Conservation (phyloP, 2,113 vertebrate genomes). For the Brachypteracias leptosomus region DNA sequence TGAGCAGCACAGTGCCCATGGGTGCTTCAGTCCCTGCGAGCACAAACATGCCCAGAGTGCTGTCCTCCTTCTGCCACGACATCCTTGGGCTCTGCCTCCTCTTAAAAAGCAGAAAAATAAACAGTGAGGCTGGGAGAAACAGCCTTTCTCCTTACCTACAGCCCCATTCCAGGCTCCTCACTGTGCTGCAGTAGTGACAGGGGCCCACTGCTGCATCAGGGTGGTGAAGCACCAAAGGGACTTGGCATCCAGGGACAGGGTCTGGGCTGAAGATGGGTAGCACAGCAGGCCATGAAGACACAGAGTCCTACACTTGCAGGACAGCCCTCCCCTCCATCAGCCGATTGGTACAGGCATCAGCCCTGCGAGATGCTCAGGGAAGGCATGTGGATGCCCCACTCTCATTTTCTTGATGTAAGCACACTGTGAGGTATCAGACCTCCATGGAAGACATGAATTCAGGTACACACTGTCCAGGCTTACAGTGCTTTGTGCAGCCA, state of each 20-base stretch:
- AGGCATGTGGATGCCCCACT: not conserved
- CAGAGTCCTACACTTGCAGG: accelerated
- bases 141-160: not conserved
- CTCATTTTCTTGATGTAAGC: not conserved
- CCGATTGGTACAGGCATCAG: not conserved
- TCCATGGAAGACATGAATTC: accelerated
- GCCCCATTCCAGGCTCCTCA: not conserved
- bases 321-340: not conserved
- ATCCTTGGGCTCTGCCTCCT: not conserved
- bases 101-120: not conserved
- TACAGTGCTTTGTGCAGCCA: not conserved
- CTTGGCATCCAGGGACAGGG: not conserved
- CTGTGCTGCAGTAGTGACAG: not conserved
- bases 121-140: not conserved
- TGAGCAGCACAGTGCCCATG: not conserved
- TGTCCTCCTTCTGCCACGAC: not conserved
- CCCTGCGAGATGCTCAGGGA: not conserved
- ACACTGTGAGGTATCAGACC: not conserved
- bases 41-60: not conserved
- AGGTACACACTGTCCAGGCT: not conserved
- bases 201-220: not conserved
- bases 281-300: not conserved
- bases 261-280: not conserved
- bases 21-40: not conserved
- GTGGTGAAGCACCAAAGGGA: not conserved